These are phyloP conservation scores for Muscicapa striata DNA, from an alignment of 2,797 vertebrate species.

Conservation along the genomic window DNA sequence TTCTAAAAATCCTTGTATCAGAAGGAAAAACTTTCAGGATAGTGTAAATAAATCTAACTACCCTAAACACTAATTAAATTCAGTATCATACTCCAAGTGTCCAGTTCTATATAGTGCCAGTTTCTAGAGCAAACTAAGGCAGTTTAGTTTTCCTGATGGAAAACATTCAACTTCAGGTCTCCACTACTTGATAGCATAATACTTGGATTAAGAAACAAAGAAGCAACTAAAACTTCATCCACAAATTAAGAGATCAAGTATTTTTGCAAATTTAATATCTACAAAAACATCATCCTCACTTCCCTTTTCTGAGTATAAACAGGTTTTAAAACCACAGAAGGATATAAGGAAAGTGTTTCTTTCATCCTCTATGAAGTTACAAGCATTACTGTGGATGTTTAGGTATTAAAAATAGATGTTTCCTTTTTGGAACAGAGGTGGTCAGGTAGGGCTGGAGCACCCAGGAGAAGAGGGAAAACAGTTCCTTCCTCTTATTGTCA, in stretches of 20 bases:
- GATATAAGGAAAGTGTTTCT: not conserved
- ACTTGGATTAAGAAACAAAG: not conserved
- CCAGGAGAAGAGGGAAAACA: not conserved
- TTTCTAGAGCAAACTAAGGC: not conserved
- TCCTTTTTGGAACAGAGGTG: not conserved
- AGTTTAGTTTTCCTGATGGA: not conserved
- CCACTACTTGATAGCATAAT: not conserved
- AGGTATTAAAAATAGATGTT: not conserved
- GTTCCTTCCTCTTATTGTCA: not conserved
- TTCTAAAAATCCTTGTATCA: not conserved
- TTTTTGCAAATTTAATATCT: not conserved
- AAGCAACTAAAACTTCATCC: not conserved
- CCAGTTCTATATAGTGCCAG: not conserved
- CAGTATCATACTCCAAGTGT: not conserved
- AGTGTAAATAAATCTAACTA: not conserved
- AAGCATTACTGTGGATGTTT: not conserved
- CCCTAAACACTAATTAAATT: not conserved
- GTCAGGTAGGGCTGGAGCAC: not conserved
- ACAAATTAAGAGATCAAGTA: not conserved
- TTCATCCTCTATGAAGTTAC: not conserved
- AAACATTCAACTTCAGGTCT: not conserved
- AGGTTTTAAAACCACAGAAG: not conserved
- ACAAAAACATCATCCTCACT: not conserved
- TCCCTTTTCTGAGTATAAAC: not conserved
- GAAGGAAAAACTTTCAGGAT: not conserved